Conservation (phyloP, 2,888 invertebrate species). For the Nomada goodeniana region DNA sequence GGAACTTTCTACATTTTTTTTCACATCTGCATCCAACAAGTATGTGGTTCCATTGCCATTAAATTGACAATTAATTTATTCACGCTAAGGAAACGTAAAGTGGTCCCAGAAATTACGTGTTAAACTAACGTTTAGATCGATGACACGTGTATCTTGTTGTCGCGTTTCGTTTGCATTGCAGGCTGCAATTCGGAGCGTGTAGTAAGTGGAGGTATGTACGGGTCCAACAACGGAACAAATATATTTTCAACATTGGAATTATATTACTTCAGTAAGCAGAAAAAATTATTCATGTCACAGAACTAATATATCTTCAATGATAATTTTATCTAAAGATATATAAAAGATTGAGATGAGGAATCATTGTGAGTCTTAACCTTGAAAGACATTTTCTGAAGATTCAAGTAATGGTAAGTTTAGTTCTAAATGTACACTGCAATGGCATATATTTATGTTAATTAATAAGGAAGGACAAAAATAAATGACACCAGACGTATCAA, state of each 20-base stretch:
- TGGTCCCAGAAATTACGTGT: neutral
- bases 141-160: conserved; percentile 13
- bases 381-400: conserved; percentile 4
- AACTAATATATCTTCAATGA: neutral
- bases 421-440: neutral
- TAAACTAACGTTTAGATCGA: neutral
- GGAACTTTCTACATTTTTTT: neutral
- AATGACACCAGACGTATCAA: neutral
- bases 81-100: neutral
- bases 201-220: neutral
- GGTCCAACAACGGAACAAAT: neutral
- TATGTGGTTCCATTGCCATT: no score
- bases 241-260: neutral
- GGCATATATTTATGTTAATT: neutral
- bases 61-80: neutral
- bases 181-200: no score
- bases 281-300: neutral
- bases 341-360: neutral
- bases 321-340: neutral
- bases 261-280: neutral
- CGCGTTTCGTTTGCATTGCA: neutral
- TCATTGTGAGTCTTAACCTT: conserved; percentile 27
- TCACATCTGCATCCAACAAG: neutral
- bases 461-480: neutral
- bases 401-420: neutral